phyloP scores from a whole-genome alignment of 2,888 invertebrate genomes.

The Mesochorus sp. region DNA sequence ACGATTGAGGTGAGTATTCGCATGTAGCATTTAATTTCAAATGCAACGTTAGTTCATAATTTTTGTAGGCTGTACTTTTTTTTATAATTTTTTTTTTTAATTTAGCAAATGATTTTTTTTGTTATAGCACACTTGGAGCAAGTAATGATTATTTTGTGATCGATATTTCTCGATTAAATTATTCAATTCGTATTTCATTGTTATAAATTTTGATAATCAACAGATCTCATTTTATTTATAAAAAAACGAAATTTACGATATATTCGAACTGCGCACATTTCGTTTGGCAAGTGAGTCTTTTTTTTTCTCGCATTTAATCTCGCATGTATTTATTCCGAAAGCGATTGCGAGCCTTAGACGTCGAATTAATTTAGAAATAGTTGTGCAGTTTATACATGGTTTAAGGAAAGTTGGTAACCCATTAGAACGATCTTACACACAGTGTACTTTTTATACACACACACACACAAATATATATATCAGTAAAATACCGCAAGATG shows the following conservation, averaged over 20 bases:
- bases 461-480: not conserved
- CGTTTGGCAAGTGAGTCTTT: not conserved
- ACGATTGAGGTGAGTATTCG: constrained; percentile 42
- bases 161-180: not conserved
- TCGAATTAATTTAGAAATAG: constrained; percentile 61
- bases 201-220: too few species aligned
- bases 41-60: not conserved
- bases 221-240: not conserved
- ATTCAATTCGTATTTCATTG: too few species aligned
- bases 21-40: not conserved
- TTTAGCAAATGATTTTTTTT: too few species aligned
- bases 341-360: constrained; percentile 60
- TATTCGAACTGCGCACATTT: not conserved
- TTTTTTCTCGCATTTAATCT: not conserved
- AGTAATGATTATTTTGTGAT: not conserved
- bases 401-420: constrained; percentile 28
- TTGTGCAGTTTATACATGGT: not conserved
- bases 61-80: not conserved
- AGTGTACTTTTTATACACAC: not conserved
- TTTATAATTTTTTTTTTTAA: not conserved
- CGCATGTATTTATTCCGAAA: not conserved
- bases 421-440: constrained; percentile 25
- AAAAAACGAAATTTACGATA: constrained; percentile 1
- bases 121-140: not conserved
- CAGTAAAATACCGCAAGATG: not conserved